Evolutionary conservation across 2,888 invertebrate species (phyloP).

Genomic region (Aphidius colemani): DNA sequence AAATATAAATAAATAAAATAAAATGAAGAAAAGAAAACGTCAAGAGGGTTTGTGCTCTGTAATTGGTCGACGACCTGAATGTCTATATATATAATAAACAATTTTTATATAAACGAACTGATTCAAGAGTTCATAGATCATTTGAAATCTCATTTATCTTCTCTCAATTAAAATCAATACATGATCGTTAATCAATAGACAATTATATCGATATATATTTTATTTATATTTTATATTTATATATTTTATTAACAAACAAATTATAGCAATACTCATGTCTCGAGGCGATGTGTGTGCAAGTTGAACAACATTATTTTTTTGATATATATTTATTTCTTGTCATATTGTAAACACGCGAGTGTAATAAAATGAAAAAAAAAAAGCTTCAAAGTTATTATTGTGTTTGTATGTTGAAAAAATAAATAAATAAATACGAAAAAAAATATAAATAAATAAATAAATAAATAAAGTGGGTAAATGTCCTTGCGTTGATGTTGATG

Average conservation of each 20-base stretch:
- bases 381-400: too few species aligned
- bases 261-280: not conserved
- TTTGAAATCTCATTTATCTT: not conserved
- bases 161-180: constrained; percentile 5
- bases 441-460: too few species aligned
- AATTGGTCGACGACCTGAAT: constrained; percentile 23
- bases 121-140: not conserved
- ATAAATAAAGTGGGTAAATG: too few species aligned
- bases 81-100: constrained; percentile 1
- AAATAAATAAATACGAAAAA: too few species aligned
- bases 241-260: not conserved
- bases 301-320: not conserved
- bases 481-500: too few species aligned
- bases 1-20: constrained; percentile 8
- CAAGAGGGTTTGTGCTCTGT: constrained; percentile 18
- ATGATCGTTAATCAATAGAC: constrained; percentile 15
- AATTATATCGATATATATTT: not conserved
- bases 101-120: not conserved
- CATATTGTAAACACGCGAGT: constrained; percentile 5
- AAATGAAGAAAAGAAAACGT: constrained; percentile 6
- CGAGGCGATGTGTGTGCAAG: not conserved
- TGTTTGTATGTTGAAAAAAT: too few species aligned
- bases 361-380: not conserved
- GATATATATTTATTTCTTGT: not conserved
- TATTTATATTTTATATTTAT: not conserved